Evolutionary conservation across 2,888 invertebrate genomes (phyloP), one percentile per base, ranked within the genome.

Genomic region (Erebia ligea): DNA sequence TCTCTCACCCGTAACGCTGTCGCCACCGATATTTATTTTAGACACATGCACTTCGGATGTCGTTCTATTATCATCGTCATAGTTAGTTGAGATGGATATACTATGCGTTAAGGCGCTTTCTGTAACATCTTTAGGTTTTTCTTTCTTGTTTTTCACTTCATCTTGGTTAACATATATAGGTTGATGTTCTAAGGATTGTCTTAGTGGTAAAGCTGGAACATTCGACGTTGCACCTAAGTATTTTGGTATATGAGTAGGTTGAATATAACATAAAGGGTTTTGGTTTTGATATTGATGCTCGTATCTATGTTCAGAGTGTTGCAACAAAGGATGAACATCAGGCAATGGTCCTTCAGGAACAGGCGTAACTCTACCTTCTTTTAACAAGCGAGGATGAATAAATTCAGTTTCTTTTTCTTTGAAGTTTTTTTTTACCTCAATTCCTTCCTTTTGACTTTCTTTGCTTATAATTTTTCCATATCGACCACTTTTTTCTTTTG

Each of bases 271-370:
- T 34, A 94, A 83, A 48, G 94, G 94, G 76, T 93, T 94, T 82
- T 93, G 89, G 76, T 93, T 91, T 80, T 94, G 94, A 76, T 94
- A 94, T 70, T 94, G 92, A 69, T 94, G 94, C 82, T 97, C 97
- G 81, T 95, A 97, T 72, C 96, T 94, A 83, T 96, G 96, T 82
- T 96, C 96, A 0, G 97, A 97, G 86, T 97, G 97, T 81, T 97
- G 97, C 21, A 96, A 87, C 67, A 96, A 88, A 3, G 96, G 96
- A 88, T 97, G 97, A 64, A 87, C 90, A 78, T 90, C 92, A 67
- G 89, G 94, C 65, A 92, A 80, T 9, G 87, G 93, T 42, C 84
- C 94, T 85, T 85, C 93, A 69, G 86, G 94, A 48, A 92, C 87
- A 4, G 93, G 93, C 56, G 92, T 93, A 0, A 94, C 93, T 77